A percentile compares a stretch with the other conserved stretches of the same genome.
phyloP scores from a whole-genome alignment of 2,113 vertebrate species.

The Helogale parvula region DNA sequence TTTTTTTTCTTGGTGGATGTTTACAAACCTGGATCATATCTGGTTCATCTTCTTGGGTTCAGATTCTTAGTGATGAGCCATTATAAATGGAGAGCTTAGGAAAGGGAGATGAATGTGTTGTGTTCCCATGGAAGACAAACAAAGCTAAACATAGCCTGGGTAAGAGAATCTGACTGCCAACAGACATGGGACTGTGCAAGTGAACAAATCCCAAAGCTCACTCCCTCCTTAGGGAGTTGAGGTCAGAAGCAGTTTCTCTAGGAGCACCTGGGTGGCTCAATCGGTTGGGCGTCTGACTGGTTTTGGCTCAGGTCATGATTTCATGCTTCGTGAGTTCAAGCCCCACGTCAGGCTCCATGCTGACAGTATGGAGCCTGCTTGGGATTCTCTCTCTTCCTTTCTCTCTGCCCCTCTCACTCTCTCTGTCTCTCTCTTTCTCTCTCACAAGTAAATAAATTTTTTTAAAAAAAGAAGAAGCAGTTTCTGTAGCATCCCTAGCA shows the following conservation, averaged over 20 bases:
- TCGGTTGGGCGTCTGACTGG: too few species aligned
- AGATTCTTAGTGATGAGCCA: conserved; percentile 29
- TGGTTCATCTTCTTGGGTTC: not conserved
- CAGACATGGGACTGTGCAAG: not conserved
- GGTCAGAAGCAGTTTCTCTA: conserved; percentile 4
- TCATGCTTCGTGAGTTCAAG: too few species aligned
- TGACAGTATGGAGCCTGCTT: too few species aligned
- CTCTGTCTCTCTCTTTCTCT: too few species aligned
- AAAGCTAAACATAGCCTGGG: conserved; percentile 57
- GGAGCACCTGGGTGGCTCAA: not conserved
- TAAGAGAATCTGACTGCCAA: conserved; percentile 26
- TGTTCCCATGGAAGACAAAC: conserved; percentile 74
- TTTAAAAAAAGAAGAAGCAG: not conserved
- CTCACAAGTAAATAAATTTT: too few species aligned
- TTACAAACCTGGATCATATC: not conserved
- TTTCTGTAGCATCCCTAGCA: not conserved
- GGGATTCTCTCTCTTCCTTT: too few species aligned
- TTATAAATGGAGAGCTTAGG: conserved; percentile 44
- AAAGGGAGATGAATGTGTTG: conserved; percentile 1
- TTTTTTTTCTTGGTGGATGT: not conserved
- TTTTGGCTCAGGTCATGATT: too few species aligned
- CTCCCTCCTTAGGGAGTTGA: not conserved
- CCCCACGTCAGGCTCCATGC: too few species aligned
- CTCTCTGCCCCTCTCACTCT: too few species aligned
- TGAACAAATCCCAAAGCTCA: not conserved